Conservation (phyloP, 2,888 invertebrate species). For the Nephrotoma guestfalica region DNA sequence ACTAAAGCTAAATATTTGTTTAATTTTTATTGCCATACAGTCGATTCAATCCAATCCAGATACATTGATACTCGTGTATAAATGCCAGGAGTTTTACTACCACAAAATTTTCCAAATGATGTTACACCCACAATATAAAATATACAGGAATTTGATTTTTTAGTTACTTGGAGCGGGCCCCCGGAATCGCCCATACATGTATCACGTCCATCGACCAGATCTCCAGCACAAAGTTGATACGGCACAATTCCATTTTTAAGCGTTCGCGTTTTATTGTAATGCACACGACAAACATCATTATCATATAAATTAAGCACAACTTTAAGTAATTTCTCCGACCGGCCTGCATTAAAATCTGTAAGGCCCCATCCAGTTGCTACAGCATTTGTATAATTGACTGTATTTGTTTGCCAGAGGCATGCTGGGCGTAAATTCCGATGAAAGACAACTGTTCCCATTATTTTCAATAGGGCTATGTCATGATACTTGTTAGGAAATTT, state of each 20-base stretch:
- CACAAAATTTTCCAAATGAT: constrained; percentile 30
- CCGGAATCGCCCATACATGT: constrained; percentile 22
- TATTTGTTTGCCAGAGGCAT: constrained; percentile 24
- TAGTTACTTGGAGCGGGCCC: constrained; percentile 26
- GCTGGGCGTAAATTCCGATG: constrained; percentile 23
- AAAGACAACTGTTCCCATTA: constrained; percentile 14
- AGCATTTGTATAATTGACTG: constrained; percentile 18
- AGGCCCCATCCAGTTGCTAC: constrained; percentile 31
- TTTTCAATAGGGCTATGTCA: constrained; percentile 36
- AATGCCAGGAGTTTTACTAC: constrained; percentile 25
- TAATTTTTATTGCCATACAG: constrained; percentile 17
- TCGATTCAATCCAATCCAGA: constrained; percentile 29
- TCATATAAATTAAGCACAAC: constrained; percentile 26
- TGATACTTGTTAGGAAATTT: constrained; percentile 30
- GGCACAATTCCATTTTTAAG: constrained; percentile 27
- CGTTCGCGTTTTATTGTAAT: constrained; percentile 23
- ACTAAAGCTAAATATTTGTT: neutral
- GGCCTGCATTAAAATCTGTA: constrained; percentile 10
- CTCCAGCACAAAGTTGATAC: constrained; percentile 33
- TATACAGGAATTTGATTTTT: constrained; percentile 26
- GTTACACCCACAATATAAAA: constrained; percentile 30
- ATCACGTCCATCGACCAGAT: constrained; percentile 30
- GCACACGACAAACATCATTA: constrained; percentile 21
- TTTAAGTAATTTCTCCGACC: constrained; percentile 28
- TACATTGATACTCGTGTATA: constrained; percentile 27